Percentiles rank a stretch among this genome's conserved stretches.
Conservation (phyloP, 2,797 vertebrate genomes). For the Enteromius anoplus region DNA sequence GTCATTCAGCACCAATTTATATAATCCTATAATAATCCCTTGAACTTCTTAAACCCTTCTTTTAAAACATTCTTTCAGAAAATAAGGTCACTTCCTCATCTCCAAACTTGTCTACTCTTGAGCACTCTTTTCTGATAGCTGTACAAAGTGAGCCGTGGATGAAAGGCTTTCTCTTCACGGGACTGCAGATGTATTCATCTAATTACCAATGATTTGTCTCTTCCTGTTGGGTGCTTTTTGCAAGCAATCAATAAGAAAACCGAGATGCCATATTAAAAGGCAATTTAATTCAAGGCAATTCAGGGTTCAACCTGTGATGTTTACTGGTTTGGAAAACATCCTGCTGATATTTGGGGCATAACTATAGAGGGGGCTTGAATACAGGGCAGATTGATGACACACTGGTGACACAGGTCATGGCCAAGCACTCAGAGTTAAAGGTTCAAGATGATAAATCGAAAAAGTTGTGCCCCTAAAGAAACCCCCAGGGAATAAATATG, state of each 20-base stretch:
- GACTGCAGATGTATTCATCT: conserved; percentile 45
- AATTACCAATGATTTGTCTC: conserved; percentile 53
- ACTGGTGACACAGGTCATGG: background rate
- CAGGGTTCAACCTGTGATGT: background rate
- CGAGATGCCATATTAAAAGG: conserved; percentile 48
- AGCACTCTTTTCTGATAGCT: conserved; percentile 3
- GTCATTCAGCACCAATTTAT: conserved; percentile 6
- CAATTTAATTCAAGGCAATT: conserved; percentile 39
- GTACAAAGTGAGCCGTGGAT: conserved; percentile 42
- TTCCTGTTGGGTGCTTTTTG: conserved; percentile 25
- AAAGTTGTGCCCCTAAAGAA: conserved; percentile 6
- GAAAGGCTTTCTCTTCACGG: conserved; percentile 16
- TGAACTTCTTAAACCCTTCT: background rate
- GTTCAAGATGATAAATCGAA: conserved; percentile 26
- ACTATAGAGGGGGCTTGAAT: conserved; percentile 4
- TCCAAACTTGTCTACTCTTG: background rate
- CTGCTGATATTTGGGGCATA: conserved; percentile 9
- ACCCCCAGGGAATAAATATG: conserved; percentile 5
- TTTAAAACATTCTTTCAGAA: background rate
- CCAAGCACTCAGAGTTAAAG: conserved; percentile 21
- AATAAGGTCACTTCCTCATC: background rate
- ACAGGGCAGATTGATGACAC: conserved; percentile 39
- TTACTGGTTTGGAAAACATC: conserved; percentile 19
- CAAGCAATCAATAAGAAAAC: conserved; percentile 48
- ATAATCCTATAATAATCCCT: background rate